Evolutionary conservation across 2,797 vertebrate genomes (phyloP), one percentile per base, ranked within the genome.

Genomic region (Peromyscus nudipes): DNA sequence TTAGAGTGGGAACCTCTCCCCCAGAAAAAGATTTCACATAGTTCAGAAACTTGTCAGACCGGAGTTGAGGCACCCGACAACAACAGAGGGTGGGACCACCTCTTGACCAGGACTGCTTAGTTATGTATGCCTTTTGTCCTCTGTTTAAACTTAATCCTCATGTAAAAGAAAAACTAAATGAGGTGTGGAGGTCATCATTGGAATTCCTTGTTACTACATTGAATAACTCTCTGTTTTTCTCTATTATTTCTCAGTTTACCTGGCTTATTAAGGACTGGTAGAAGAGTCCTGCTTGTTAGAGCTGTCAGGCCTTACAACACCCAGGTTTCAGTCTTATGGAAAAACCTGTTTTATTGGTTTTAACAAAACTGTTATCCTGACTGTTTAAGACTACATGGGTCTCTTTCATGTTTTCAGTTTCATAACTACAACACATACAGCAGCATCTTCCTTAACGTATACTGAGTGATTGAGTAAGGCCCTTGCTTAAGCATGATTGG

Each of bases 71-170:
- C 4, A 81, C 12, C 11, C n/a, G 60, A 64, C 81, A 83, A 29
- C 9, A 3, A 43, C 31, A 4, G 4, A 27, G 6, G 1, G 37
- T 4, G 17, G 16, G 60, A 12, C 0, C 14, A 21, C 37, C 43
- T 25, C 27, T 84, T 31, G 37, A 31, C 16, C 60, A 31, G 27
- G 37, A 64, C 27, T 31, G 57, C 40, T 83, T 29, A 83, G 14
- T 40, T 83, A 40, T 16, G 16, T 2, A 17, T 31, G 27, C 55
- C 9, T 64, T 19, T 84, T 40, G 14, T 19, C 4, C 16, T 31
- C 8, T 64, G 11, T 84, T 64, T 84, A 65, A 65, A 46, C 37
- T 14, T 31, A 64, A 64, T 3, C 27, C 2, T 84, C 40, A 40
- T 27, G 12, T 83, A 27, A 60, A 62, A 12, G 2, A 60, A 57